Evolutionary conservation across 1,140 invertebrate genomes (phyloP).

Genomic region (Tetramorium alpestre): DNA sequence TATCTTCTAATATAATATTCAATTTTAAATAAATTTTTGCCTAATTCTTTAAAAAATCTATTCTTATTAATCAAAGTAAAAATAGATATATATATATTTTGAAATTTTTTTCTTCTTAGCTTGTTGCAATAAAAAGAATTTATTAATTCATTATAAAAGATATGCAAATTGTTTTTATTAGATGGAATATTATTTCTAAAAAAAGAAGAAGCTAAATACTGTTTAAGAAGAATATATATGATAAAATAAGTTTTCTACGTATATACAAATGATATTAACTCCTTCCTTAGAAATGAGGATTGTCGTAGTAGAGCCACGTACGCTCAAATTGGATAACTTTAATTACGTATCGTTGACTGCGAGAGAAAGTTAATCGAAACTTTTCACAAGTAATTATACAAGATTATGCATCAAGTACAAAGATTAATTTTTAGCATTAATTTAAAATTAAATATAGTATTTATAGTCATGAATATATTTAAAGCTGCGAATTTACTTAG

Average conservation of each 20-base stretch:
- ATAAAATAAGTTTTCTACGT: slow-evolving; percentile 41
- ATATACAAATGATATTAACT: slow-evolving; percentile 36
- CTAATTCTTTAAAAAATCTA: background rate
- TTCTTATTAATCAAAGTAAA: background rate
- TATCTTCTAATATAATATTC: background rate
- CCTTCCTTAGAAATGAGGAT: slow-evolving; percentile 27
- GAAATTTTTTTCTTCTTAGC: background rate
- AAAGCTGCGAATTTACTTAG: background rate
- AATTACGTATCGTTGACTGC: slow-evolving; percentile 47
- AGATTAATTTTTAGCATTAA: slow-evolving; percentile 18
- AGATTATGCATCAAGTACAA: slow-evolving; percentile 27
- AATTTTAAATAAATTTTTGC: background rate
- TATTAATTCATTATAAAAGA: slow-evolving; percentile 21
- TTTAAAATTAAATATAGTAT: background rate
- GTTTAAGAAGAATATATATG: background rate
- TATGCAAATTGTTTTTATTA: background rate
- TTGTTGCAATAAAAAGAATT: background rate
- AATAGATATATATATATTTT: background rate
- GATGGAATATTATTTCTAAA: background rate
- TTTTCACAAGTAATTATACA: slow-evolving; percentile 42
- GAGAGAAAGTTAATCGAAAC: slow-evolving; percentile 49
- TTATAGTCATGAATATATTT: background rate
- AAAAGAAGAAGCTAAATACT: background rate
- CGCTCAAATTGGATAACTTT: slow-evolving; percentile 54
- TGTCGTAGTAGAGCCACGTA: slow-evolving; percentile 18